These are phyloP conservation scores for Drosophila bunnanda DNA, from an alignment of 2,888 invertebrate species.

Conservation along the genomic window DNA sequence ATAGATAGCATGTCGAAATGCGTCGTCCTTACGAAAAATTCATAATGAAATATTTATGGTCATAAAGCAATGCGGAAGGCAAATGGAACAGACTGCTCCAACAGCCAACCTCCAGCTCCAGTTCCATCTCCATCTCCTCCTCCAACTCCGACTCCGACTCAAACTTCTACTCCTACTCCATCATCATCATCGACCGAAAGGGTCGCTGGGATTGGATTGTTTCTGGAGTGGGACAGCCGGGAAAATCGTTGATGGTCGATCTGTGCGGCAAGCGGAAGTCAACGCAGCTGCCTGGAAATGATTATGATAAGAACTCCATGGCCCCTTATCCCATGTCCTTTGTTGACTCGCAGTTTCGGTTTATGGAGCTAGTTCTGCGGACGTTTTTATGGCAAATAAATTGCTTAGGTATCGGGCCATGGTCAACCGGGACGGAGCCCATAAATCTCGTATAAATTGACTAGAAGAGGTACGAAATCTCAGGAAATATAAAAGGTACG, in stretches of 20 bases:
- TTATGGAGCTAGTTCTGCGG: slow-evolving; percentile 51
- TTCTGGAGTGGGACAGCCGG: slow-evolving; percentile 19
- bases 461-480: not conserved
- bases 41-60: slow-evolving; percentile 80
- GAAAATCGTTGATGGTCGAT: slow-evolving; percentile 33
- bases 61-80: slow-evolving; percentile 75
- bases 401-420: slow-evolving; percentile 37
- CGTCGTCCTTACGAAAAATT: slow-evolving; percentile 63
- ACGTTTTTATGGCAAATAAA: slow-evolving; percentile 54
- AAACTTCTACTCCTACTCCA: slow-evolving; percentile 21
- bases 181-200: slow-evolving; percentile 56
- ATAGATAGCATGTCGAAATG: slow-evolving; percentile 70
- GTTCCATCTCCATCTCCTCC: not conserved
- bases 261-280: slow-evolving; percentile 68
- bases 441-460: slow-evolving; percentile 25
- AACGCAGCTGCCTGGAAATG: slow-evolving; percentile 78
- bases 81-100: slow-evolving; percentile 37
- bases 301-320: slow-evolving; percentile 70
- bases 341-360: slow-evolving; percentile 40
- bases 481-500: not conserved
- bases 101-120: not conserved
- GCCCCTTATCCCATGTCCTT: slow-evolving; percentile 32
- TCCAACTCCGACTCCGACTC: not conserved
- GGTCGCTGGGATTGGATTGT: slow-evolving; percentile 53
- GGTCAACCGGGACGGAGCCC: slow-evolving; percentile 15